phyloP scores from a whole-genome alignment of 2,113 vertebrate species.

The Heterotis niloticus region DNA sequence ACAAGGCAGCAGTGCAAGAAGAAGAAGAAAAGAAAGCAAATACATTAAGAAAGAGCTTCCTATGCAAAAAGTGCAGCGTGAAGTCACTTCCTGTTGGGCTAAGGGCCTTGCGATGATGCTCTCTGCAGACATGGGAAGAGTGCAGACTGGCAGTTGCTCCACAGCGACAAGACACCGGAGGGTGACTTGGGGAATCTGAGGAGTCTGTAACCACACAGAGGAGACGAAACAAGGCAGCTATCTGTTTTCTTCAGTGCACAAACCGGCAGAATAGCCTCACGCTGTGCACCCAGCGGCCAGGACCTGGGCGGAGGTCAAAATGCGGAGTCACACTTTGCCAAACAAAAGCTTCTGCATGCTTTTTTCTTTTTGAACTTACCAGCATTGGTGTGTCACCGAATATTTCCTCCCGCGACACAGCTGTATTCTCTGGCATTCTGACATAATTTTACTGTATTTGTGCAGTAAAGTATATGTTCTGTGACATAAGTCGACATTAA shows the following conservation, averaged over 20 bases:
- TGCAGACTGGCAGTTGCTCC: not conserved
- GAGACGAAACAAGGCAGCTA: not conserved
- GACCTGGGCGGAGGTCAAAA: not conserved
- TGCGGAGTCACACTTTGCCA: not conserved
- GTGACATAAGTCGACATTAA: no score
- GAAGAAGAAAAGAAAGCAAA: constrained; percentile 1
- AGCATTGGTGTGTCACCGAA: not conserved
- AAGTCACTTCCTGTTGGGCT: not conserved
- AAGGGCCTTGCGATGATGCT: not conserved
- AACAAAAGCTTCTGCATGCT: not conserved
- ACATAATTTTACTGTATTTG: not conserved
- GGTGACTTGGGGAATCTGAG: not conserved
- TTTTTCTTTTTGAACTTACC: constrained; percentile 1
- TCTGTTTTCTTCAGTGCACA: not conserved
- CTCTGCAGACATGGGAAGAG: not conserved
- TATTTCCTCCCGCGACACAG: constrained; percentile 2
- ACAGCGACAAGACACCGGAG: not conserved
- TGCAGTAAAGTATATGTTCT: no score
- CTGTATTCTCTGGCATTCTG: not conserved
- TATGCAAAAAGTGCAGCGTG: not conserved
- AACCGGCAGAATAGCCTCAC: not conserved
- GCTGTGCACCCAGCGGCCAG: no score
- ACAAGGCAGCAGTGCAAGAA: not conserved
- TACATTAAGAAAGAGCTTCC: not conserved
- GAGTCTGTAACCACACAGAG: not conserved